Evolutionary conservation across 1,140 invertebrate genomes (phyloP), one percentile per base, ranked within the genome.

Genomic region (Drosophila funebris): DNA sequence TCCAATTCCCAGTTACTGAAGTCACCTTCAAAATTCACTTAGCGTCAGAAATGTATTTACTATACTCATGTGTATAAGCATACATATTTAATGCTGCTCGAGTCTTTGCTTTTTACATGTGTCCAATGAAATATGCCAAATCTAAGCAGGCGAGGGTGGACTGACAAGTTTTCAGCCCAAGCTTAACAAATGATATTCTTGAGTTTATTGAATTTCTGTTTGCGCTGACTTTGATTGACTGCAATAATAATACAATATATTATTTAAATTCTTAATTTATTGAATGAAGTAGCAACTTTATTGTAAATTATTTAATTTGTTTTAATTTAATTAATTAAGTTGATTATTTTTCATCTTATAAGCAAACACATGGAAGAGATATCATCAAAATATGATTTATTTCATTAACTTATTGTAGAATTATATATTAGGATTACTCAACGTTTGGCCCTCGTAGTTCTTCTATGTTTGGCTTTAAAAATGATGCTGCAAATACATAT

Each of bases 21-120:
- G 63, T 69, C 82, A 87, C 67, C 82, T 76, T 78, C 58, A 72
- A 68, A 76, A 71, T 77, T 69, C 44, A 62, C 48, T 73, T 53
- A 53, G 37, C 61, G 14, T 68, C 66, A 68, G 57, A 67, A 57
- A 73, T 70, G 36, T 85, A 16, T 50, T 48, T 31, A 53, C 31
- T 18, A 36, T 27, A 54, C 33, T 46, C 14, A 14, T 31, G 31
- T 66, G 36, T 62, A 27, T 61, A 0, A 50, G 4, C 20, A 36
- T 69, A 44, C 37, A 73, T 71, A 48, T 60, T 22, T 36, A 27
- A 56, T 54, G 44, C 3, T n/a, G 46, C 61, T 24, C 39, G 27
- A 29, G 41, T 41, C 8, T 43, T 11, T 13, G 50, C 22, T 18
- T 29, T 44, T 31, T 22, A 22, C 11, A 37, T 27, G n/a, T 52